Percentiles rank a stretch among this genome's conserved stretches.
Conservation (phyloP, 2,888 invertebrate genomes). For the Dysmachus trigonus region DNA sequence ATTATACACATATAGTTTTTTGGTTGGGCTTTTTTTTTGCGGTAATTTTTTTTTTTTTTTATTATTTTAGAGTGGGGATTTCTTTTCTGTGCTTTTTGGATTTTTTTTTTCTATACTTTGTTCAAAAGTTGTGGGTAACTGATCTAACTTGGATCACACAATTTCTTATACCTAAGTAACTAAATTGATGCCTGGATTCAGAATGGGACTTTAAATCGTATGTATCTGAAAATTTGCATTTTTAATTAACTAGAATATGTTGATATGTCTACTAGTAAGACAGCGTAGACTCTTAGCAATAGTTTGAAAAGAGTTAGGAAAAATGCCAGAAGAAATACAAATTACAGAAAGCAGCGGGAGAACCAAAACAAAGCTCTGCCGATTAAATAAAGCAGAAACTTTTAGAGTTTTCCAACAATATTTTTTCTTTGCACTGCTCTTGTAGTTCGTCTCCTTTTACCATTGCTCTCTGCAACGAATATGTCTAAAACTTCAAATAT, state of each 20-base stretch:
- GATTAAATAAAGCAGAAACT: too few species aligned
- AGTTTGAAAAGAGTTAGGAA: not conserved
- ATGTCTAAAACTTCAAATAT: too few species aligned
- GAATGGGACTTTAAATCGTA: not conserved
- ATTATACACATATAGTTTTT: conserved; percentile 32
- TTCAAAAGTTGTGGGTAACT: conserved; percentile 30
- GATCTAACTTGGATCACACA: not conserved
- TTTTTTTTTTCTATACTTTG: not conserved
- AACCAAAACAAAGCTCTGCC: too few species aligned
- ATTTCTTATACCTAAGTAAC: not conserved
- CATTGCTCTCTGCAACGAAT: too few species aligned
- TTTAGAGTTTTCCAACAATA: too few species aligned
- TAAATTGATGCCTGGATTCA: not conserved
- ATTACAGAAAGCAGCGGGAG: too few species aligned
- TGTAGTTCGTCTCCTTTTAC: not conserved
- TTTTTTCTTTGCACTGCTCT: not conserved
- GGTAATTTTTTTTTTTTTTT: conserved; percentile 9
- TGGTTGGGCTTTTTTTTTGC: not conserved
- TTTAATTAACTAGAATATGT: not conserved
- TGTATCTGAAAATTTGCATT: not conserved
- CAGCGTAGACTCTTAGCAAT: not conserved
- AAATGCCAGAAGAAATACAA: not conserved
- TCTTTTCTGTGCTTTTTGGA: not conserved
- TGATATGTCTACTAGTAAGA: not conserved
- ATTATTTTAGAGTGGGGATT: not conserved